These are phyloP conservation scores for Hipparchia semele DNA, from an alignment of 2,888 invertebrate genomes.

Conservation along the genomic window DNA sequence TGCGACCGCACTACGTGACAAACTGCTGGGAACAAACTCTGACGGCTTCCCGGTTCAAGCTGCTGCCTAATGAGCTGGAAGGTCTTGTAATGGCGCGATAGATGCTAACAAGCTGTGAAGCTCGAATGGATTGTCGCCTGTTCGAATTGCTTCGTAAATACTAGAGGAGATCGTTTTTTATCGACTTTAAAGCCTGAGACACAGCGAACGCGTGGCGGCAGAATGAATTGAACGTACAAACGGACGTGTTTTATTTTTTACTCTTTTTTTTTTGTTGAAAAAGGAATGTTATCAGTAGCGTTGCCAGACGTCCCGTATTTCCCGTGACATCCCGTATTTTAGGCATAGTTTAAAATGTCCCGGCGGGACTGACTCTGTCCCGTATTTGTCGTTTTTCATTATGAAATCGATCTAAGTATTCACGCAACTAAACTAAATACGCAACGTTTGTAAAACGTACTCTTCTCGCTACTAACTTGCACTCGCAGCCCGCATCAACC, in stretches of 20 bases:
- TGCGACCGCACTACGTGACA: constrained; percentile 62
- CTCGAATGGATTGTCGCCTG: constrained; percentile 7
- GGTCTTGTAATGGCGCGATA: constrained; percentile 30
- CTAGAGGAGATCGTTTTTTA: constrained; percentile 7
- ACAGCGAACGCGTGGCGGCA: not conserved
- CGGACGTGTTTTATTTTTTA: too few relatives aligned
- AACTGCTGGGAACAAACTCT: constrained; percentile 59
- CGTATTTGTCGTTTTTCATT: too few relatives aligned
- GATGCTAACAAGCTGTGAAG: constrained; percentile 28
- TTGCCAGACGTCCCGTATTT: too few relatives aligned
- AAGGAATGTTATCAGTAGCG: too few relatives aligned
- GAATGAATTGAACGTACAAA: not conserved
- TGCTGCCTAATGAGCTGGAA: constrained; percentile 32
- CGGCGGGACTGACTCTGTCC: too few relatives aligned
- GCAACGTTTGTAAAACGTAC: too few relatives aligned
- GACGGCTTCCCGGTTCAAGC: constrained; percentile 56
- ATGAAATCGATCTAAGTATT: too few relatives aligned
- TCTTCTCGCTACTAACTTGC: too few relatives aligned
- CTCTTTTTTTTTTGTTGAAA: not conserved
- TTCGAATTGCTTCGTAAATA: constrained; percentile 22
- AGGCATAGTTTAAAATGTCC: too few relatives aligned
- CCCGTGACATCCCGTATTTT: too few relatives aligned
- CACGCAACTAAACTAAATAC: too few relatives aligned
- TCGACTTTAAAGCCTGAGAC: not conserved
- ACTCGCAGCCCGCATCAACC: too few relatives aligned